Evolutionary conservation across 2,113 vertebrate genomes (phyloP).

Genomic region (Nestor notabilis): DNA sequence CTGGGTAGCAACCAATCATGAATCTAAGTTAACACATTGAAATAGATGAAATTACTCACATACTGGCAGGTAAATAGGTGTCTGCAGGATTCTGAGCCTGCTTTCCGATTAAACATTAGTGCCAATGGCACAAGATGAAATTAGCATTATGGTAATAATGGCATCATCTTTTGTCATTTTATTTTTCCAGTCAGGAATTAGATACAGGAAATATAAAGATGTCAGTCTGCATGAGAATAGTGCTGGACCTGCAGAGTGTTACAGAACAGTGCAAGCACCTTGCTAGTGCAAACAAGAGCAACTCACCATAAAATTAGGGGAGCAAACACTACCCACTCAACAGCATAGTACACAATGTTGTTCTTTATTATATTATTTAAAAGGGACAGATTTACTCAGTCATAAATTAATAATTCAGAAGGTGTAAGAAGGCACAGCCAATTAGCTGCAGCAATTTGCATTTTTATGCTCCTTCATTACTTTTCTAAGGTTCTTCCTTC

Average conservation of each 20-base stretch:
- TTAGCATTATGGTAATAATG: constrained; percentile 25
- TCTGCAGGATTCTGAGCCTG: neutral
- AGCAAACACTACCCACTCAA: constrained; percentile 41
- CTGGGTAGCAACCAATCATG: neutral
- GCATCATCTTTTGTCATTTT: neutral
- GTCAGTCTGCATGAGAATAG: neutral
- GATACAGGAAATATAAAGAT: neutral
- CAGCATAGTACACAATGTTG: constrained; percentile 2
- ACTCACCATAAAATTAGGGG: constrained; percentile 39
- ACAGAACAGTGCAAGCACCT: neutral
- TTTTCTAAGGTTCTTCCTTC: constrained; percentile 63
- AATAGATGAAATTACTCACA: neutral
- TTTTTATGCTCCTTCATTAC: constrained; percentile 76
- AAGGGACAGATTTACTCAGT: constrained; percentile 62
- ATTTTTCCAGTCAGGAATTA: neutral
- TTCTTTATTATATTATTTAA: constrained; percentile 71
- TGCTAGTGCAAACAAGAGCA: constrained; percentile 34
- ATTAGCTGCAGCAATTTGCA: constrained; percentile 77
- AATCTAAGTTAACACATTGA: neutral
- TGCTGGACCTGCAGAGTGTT: neutral
- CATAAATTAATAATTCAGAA: constrained; percentile 79
- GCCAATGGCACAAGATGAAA: neutral
- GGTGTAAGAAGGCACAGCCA: constrained; percentile 71
- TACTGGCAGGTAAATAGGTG: neutral
- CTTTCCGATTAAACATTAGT: neutral